Base-by-base conservation (phyloP, 2,113 vertebrate genomes). In the Apodemus sylvaticus region DNA sequence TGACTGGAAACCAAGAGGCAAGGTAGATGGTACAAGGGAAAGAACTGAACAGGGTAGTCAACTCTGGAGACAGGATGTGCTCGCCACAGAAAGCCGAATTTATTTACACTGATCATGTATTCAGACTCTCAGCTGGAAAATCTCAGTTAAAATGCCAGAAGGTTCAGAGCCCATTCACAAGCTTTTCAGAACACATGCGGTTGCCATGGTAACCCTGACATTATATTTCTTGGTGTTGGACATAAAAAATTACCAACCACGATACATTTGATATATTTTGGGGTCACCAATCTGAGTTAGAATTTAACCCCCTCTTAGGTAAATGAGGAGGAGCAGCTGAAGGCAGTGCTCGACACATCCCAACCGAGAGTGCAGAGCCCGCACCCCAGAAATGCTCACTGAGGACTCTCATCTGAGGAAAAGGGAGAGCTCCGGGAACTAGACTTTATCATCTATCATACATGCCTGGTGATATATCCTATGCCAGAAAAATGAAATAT, bases 171-270 rank as follows among this genome's bases (percentile, higher is more conserved):
- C 96, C 94, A 90, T 92, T 97, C 85, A 93, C 60, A 78, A 74
- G 98, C 79, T 97, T 94, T 81, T 42, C 71, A 60, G 88, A 79
- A 96, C 16, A 89, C 93, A 90, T 73, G 86, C 74, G 20, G 98
- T 96, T 95, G 90, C 97, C 96, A 97, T 71, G 92, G 96, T 55
- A 98, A 97, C 96, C 66, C 81, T n/a, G 39, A 39, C 93, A 94
- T 60, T 0, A 0, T 53, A 7, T 64, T 88, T 31, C 73, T 62
- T 79, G 73, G 85, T 36, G 22, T 14, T 14, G 29, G 53, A 87
- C 91, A 71, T 91, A 96, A 20, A 16, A 68, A 91, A 97, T 79
- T 87, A 87, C 94, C 86, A 91, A 85, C 70, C 68, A 74, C 51
- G 94, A 97, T 45, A 0, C 82, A 97, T 81, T 96, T 31, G 95